Base-by-base conservation (phyloP, 2,888 invertebrate species). In the Altica lythri region DNA sequence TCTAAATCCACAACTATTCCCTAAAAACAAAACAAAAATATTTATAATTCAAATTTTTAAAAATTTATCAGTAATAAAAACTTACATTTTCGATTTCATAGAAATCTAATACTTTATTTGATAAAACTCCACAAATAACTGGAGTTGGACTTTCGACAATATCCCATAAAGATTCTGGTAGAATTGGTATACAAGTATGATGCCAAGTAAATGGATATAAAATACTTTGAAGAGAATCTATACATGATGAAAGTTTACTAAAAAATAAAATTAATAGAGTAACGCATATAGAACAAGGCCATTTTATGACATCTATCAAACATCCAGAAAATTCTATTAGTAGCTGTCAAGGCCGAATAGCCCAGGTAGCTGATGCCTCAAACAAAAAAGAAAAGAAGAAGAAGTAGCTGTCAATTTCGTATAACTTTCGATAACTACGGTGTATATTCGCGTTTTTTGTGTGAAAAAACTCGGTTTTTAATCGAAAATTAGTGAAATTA, bases 181-280 rank as follows among this genome's bases (percentile, higher is more conserved):
- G 78, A 44, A 88, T 83, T 0, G 91, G 88, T 43, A 92, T 86
- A 10, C 90, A 82, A 0, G 90, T 88, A 68, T 92, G 91, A 49
- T 89, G 91, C 92, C 92, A 92, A 27, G 84, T 82, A 74, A 92
- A 89, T 4, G 92, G 92, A 74, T 90, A 90, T 3, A 92, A 77
- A 19, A 89, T 80, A 18, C 85, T 82, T 61, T 88, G 86, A 1
- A 92, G 74, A 0, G 88, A 90, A 69, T 90, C 87, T 47, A 92
- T 81, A 65, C 90, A 90, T 0, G 86, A 81, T 0, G 89, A 89
- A 5, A 91, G 78, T 54, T 82, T 81, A 67, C 88, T 87, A 75
- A 32, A 75, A 75, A 53, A 14, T 14, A 19, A 42, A 32, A 38
- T 4, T 8, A 19, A 42, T 35, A 16, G 34, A 51, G 5, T 12